Evolutionary conservation across 2,888 invertebrate species (phyloP), one percentile per base, ranked within the genome.

Genomic region (Carcina quercana): DNA sequence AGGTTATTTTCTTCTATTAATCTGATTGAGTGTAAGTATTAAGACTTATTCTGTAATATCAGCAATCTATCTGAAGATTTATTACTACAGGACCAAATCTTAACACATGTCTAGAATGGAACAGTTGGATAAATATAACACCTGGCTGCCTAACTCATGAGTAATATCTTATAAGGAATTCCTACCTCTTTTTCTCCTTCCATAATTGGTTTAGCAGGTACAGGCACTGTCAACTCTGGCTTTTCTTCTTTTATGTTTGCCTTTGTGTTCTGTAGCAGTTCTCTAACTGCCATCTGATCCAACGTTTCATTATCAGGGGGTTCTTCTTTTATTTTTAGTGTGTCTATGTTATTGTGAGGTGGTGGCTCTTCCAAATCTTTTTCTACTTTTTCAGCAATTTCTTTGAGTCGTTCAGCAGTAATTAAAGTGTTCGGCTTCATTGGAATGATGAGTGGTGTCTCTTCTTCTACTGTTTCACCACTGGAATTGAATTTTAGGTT

Each of bases 281-380:
- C 93, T 39, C 88, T 82, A 0, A 89, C 89, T 12, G 93, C 94
- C 62, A 90, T 87, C 60, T 92, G 88, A 36, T 94, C 93, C 13
- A 80, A 36, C 0, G 69, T 64, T 51, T 60, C 75, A 67, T 64
- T 66, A 42, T 59, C 50, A 5, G 55, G 40, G 51, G 62, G 5
- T 52, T 43, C 32, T 6, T 41, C 34, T n/a, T 34, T 29, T 13
- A 37, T 27, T 22, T 30, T 28, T 11, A 15, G 38, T 5, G 30
- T 28, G 6, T 27, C 15, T 5, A 30, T 42, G 10, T 65, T 52
- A 28, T 71, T 65, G 20, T 66, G 67, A 25, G 64, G 63, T 15
- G 79, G 83, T 27, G 84, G 70, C 25, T 87, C 82, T 43, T 86
- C 84, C 32, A 88, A 80, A 13, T 86, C 63, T 47, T 65, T 65